These are phyloP conservation scores for Sorex araneus DNA, from an alignment of 2,113 vertebrate species.

Conservation along the genomic window DNA sequence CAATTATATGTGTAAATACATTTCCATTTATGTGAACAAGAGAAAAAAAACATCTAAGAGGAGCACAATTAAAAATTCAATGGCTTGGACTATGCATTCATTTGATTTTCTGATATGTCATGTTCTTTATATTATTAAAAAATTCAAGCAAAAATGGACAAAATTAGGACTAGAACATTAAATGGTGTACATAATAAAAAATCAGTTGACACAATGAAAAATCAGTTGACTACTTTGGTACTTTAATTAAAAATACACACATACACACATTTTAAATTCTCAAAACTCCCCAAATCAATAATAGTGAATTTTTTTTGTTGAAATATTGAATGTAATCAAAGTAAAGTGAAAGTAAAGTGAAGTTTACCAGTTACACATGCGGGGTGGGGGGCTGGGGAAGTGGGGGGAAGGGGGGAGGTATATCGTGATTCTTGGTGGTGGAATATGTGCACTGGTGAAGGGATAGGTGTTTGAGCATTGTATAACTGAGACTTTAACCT, in stretches of 20 bases:
- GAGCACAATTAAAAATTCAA: slow-evolving; percentile 17
- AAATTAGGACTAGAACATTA: slow-evolving; percentile 71
- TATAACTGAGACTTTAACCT: too few relatives aligned
- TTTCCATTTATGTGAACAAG: not conserved
- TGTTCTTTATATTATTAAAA: slow-evolving; percentile 64
- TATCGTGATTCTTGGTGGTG: too few relatives aligned
- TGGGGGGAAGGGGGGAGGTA: too few relatives aligned
- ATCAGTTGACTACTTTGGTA: slow-evolving; percentile 60
- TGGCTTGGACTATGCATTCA: slow-evolving; percentile 55
- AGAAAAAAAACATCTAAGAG: not conserved
- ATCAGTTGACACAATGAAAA: slow-evolving; percentile 31
- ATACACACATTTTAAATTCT: not conserved
- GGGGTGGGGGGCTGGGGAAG: too few relatives aligned
- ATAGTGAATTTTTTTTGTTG: too few relatives aligned
- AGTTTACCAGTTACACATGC: too few relatives aligned
- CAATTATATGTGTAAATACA: slow-evolving; percentile 15
- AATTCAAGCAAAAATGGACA: slow-evolving; percentile 52
- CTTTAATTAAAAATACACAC: slow-evolving; percentile 64
- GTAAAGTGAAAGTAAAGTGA: too few relatives aligned
- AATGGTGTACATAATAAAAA: slow-evolving; percentile 11
- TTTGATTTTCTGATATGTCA: not conserved
- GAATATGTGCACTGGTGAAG: too few relatives aligned
- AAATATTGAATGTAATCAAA: too few relatives aligned
- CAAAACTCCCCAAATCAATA: too few relatives aligned
- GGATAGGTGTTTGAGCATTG: too few relatives aligned